Base-by-base conservation (phyloP, 2,888 invertebrate genomes). In the Eubasilissa splendida region DNA sequence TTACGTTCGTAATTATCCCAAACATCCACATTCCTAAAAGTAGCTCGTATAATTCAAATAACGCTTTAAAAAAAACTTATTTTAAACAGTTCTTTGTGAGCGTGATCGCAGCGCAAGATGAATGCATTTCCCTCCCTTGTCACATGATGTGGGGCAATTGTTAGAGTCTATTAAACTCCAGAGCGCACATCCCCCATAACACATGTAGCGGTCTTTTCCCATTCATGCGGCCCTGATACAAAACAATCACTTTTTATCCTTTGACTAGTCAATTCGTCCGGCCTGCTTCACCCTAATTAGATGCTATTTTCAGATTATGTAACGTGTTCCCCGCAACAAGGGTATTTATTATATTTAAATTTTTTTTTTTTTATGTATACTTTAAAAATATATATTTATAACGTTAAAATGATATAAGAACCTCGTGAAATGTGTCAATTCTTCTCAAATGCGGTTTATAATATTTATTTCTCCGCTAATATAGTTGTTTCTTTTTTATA, bases 281-380 rank as follows among this genome's bases (percentile, higher is more conserved):
- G 66, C 58, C 59, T 77, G 66, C 66, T 76, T 22, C 56, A 58
- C 50, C 71, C 71, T 71, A 78, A 78, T 78, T 71, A 78, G 77
- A 78, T 78, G 77, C 53, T 71, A 78, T 71, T 78, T 78, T 71
- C 60, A 78, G 77, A 78, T 78, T 78, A 71, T 58, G 58, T 33
- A 66, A 12, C 50, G 68, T 50, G 52, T 68, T 42, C n/a, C n/a
- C 65, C 3, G 22, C 3, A 60, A 60, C 8, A 9, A 60, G 60
- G 60, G 60, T 60, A n/a, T 60, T 22, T 60, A 42, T 60, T 14
- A 60, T 8, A 60, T 22, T 0, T 54, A 54, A 54, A 11, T 54
- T 11, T 3, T 58, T 58, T 58, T 58, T 8, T n/a, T 5, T 58
- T 2, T 4, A 7, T 2, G 7, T 42, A 42, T 42, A 2, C 42